A percentile compares a stretch with the other conserved stretches of the same genome.
Evolutionary conservation across 2,797 vertebrate species (phyloP).

Genomic region (Silurus lanzhouensis): DNA sequence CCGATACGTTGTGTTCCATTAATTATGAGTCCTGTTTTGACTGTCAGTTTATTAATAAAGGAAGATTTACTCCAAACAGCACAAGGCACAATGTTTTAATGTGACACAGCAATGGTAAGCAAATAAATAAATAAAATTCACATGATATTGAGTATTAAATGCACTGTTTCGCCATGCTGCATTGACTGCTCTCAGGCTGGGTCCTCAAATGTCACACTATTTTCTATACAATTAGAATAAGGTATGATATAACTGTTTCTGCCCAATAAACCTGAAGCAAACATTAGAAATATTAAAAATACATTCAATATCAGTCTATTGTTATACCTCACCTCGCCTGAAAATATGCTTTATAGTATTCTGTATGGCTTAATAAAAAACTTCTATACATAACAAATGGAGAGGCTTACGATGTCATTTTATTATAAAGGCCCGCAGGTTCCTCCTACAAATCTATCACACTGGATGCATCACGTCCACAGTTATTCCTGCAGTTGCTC

Average conservation of each 20-base stretch:
- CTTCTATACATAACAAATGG: no score
- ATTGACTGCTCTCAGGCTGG: not conserved
- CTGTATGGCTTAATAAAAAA: no score
- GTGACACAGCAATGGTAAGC: conserved; percentile 22
- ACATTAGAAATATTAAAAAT: no score
- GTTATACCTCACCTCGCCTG: no score
- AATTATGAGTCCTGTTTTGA: not conserved
- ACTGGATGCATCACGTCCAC: conserved; percentile 35
- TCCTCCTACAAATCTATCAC: conserved; percentile 60
- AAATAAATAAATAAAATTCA: not conserved
- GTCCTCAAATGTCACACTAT: not conserved
- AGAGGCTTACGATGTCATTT: not conserved
- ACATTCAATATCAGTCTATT: no score
- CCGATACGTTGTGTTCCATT: not conserved
- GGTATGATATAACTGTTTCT: not conserved
- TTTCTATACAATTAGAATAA: not conserved
- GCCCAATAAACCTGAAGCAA: not conserved
- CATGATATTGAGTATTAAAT: not conserved
- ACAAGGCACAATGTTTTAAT: not conserved
- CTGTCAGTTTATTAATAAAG: not conserved
- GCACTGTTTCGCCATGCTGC: not conserved
- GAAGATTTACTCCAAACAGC: not conserved
- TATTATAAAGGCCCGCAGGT: conserved; percentile 65
- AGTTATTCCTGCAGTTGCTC: not conserved
- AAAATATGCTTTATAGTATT: no score